Evolutionary conservation across 1,140 invertebrate species (phyloP), one percentile per base, ranked within the genome.

Genomic region (Apolygus lucorum): DNA sequence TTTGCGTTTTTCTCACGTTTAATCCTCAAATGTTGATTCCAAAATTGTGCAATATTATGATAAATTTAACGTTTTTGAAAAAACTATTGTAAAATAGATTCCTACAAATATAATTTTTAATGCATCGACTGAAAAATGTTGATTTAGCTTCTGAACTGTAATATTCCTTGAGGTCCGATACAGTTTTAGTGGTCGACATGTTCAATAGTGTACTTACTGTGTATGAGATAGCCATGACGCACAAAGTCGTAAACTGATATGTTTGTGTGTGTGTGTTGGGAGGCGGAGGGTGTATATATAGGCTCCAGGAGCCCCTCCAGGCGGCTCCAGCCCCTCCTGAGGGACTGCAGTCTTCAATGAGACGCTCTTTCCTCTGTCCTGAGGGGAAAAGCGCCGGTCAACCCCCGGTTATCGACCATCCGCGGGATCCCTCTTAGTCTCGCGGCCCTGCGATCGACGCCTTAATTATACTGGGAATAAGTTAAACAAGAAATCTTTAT

Each of bases 191-290:
- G n/a, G n/a, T n/a, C n/a, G n/a, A n/a, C n/a, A n/a, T n/a, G n/a
- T n/a, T 42, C 4, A 42, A 8, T 8, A 65, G n/a, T 28, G 69
- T 42, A 67, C 42, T 68, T 17, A 68, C 34, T 68, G 54, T 59
- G 54, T 59, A 59, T 24, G 54, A 11, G 54, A 4, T 14, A 59
- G 54, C 11, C 54, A 59, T 59, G 54, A 59, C 54, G 54, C 54
- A 17, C 54, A 24, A 42, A 8, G 54, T 11, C 22, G 11, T 8
- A 4, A 17, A 59, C 54, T 59, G 4, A 59, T 17, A 22, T 13
- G 17, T 49, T 49, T 49, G 11, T 59, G 22, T 17, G 54, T 59
- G 54, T 59, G 54, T 4, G 54, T 59, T 24, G 22, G 54, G 2
- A 4, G 54, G 4, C 2, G 22, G 54, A 24, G 54, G 54, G 8